Conservation (phyloP, 2,888 invertebrate genomes). For the Erpobdella octoculata region DNA sequence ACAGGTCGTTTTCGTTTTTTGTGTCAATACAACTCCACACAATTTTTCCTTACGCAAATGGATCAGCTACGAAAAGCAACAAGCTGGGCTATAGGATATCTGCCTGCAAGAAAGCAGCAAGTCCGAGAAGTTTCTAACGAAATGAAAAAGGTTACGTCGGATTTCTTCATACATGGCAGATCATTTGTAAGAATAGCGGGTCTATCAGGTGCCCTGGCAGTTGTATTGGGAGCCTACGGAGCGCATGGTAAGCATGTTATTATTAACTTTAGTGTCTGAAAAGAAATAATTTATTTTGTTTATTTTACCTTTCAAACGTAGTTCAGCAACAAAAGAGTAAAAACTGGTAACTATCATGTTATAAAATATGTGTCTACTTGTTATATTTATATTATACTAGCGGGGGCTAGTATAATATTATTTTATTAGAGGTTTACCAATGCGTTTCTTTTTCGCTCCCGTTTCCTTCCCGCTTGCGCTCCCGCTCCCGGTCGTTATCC, state of each 20-base stretch:
- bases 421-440: conserved; percentile 17
- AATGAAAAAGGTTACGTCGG: background rate
- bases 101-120: background rate
- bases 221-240: conserved; percentile 78
- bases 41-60: too few relatives aligned
- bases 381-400: background rate
- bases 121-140: background rate
- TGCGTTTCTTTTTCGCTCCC: too few relatives aligned
- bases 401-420: too few relatives aligned
- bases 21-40: too few relatives aligned
- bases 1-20: too few relatives aligned
- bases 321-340: background rate
- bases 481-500: too few relatives aligned
- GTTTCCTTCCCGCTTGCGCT: too few relatives aligned
- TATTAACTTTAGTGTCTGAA: background rate
- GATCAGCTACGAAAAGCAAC: too few relatives aligned
- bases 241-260: conserved; percentile 57
- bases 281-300: too few relatives aligned
- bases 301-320: background rate
- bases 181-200: conserved; percentile 64
- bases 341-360: conserved; percentile 14
- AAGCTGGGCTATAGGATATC: too few relatives aligned
- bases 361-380: background rate
- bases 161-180: background rate
- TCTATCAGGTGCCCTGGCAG: conserved; percentile 76